A percentile compares a stretch with the other conserved stretches of the same genome.
These are phyloP conservation scores for Pocillopora meandrina DNA, from an alignment of 92 coral and sea anemone species.

Conservation along the genomic window DNA sequence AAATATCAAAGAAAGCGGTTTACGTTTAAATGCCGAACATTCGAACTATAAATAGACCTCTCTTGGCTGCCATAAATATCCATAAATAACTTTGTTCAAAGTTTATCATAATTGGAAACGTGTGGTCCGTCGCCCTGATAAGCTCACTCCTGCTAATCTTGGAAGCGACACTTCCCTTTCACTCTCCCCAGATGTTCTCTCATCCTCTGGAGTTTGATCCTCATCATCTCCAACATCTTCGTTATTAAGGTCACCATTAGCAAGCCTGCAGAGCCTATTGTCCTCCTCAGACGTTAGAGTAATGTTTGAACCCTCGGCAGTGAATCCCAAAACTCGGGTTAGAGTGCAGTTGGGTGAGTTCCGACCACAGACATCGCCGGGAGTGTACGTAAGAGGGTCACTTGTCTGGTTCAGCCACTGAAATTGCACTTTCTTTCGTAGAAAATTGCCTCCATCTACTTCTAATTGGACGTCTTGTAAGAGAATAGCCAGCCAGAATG, in stretches of 20 bases:
- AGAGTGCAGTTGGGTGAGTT: no score
- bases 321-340: constrained; percentile 20
- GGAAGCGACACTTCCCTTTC: constrained; percentile 49
- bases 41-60: no score
- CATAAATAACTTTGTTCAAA: no score
- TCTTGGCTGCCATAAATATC: no score
- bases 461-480: constrained; percentile 44
- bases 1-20: no score
- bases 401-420: constrained; percentile 50
- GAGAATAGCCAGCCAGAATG: constrained; percentile 53
- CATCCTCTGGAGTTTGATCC: constrained; percentile 25
- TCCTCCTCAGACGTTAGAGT: no score
- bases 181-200: no score
- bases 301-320: constrained; percentile 6
- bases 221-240: constrained; percentile 36
- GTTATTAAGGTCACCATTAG: constrained; percentile 35
- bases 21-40: no score
- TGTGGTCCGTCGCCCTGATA: constrained; percentile 57
- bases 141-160: constrained; percentile 46
- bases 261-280: no score
- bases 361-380: constrained; percentile 19
- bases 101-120: no score
- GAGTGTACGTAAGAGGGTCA: constrained; percentile 41
- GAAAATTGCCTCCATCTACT: constrained; percentile 33
- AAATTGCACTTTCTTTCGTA: neutral